Percentiles rank a stretch among this genome's conserved stretches.
Conservation (phyloP, 2,888 invertebrate genomes). For the Meliscaeva auricollis region DNA sequence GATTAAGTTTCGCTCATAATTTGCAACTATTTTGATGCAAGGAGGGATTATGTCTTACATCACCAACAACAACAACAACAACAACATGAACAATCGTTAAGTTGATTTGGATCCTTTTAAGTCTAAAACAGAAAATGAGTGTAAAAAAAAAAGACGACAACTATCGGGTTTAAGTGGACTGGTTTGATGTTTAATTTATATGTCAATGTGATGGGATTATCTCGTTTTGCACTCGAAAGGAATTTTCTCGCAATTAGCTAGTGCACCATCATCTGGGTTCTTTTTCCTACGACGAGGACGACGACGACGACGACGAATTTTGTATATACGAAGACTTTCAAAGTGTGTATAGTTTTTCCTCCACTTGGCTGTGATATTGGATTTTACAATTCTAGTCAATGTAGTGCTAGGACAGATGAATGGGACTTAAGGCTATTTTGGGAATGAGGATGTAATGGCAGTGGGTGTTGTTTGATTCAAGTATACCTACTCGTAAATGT, state of each 20-base stretch:
- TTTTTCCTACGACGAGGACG: too few species aligned
- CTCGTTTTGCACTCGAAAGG: slow-evolving; percentile 35
- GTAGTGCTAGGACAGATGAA: slow-evolving; percentile 14
- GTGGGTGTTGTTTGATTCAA: background rate
- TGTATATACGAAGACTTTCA: background rate
- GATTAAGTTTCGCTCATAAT: slow-evolving; percentile 62
- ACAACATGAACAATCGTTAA: background rate
- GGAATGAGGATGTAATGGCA: background rate
- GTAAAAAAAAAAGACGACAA: background rate
- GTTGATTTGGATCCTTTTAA: slow-evolving; percentile 33
- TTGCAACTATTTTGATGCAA: slow-evolving; percentile 62
- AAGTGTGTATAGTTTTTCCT: background rate
- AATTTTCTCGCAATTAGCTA: slow-evolving; percentile 55
- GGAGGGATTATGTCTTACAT: background rate
- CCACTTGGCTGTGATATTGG: slow-evolving; percentile 43
- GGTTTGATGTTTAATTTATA: slow-evolving; percentile 53
- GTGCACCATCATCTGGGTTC: slow-evolving; percentile 9
- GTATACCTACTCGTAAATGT: slow-evolving; percentile 14
- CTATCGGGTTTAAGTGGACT: slow-evolving; percentile 23
- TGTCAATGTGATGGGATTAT: slow-evolving; percentile 57
- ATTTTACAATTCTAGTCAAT: slow-evolving; percentile 33
- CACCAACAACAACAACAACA: background rate
- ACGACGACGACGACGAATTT: too few species aligned
- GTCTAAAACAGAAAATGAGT: background rate
- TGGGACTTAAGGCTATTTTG: slow-evolving; percentile 9